Evolutionary conservation across 2,113 vertebrate genomes (phyloP), one percentile per base, ranked within the genome.

Genomic region (Rhinolophus sinicus): DNA sequence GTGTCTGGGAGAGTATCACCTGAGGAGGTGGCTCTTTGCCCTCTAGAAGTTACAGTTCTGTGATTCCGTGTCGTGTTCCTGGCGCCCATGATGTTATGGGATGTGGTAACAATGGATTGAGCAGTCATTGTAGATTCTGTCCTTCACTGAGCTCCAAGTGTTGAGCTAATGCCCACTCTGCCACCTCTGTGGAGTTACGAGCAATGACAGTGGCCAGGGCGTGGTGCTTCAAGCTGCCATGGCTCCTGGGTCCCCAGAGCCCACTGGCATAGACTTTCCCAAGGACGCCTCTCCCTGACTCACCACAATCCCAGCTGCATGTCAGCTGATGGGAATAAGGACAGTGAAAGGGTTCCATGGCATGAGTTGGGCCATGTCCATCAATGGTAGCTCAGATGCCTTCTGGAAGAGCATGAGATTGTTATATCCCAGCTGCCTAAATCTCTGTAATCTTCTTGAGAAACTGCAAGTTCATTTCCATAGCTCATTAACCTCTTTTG

Each of bases 51-150:
- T 14, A 5, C 0, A 0, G 10, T 56, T n/a, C 40, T 0, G 0
- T 5, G 5, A 40, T 35, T 65, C 35, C 0, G 0, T 2, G 2
- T 8, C 6, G 8, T 18, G 9, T 11, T 35, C 8, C 64, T 65
- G 2, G 12, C 2, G 3, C 76, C 44, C 12, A 1, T 26, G 6
- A 12, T 22, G 58, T 24, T 22, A 21, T 33, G 19, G 65, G 72
- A 19, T 0, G 0, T 10, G 35, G 38, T 11, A 33, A 47, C 70
- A 21, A 9, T 12, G 54, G 24, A 54, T 35, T 50, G 58, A 21
- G 33, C 10, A 22, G 47, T 52, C 91, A 6, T 7, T 28, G 28
- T 28, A 54, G 62, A 62, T 16, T 24, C 22, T n/a, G 19, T 22
- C 56, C 58, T 69, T 69, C 50, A 12, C 76, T 24, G 40, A 13